Conservation (phyloP, 1,140 invertebrate genomes). For the Hypsibius dujardini region DNA sequence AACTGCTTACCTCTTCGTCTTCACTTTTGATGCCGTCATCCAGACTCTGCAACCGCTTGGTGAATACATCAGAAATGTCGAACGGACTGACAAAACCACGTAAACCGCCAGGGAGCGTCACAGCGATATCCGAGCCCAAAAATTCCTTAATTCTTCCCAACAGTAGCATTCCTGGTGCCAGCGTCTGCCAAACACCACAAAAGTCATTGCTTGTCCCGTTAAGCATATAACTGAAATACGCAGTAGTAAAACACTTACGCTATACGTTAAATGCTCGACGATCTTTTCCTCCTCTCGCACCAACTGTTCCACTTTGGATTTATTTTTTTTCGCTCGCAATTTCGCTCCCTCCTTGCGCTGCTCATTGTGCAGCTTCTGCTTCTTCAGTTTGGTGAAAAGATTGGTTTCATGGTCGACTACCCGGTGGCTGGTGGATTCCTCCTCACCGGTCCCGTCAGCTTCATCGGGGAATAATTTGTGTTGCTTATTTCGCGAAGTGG, state of each 20-base stretch:
- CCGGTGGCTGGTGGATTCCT: not conserved
- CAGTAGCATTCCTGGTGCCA: slow-evolving; percentile 7
- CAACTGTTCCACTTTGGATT: not conserved
- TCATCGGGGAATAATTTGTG: not conserved
- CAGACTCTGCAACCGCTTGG: not conserved
- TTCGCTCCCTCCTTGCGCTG: not conserved
- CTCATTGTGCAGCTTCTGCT: not conserved
- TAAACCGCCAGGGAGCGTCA: slow-evolving; percentile 8
- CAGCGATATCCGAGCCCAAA: slow-evolving; percentile 1
- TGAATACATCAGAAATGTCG: slow-evolving; percentile 2
- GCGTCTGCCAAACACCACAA: not conserved
- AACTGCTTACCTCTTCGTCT: not conserved
- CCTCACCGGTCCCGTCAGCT: not conserved
- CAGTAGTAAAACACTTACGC: not conserved
- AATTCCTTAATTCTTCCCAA: slow-evolving; percentile 13
- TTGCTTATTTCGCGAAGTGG: not conserved
- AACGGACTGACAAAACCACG: slow-evolving; percentile 15
- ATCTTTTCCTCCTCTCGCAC: slow-evolving; percentile 10
- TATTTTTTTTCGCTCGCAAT: not conserved
- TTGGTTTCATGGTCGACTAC: slow-evolving; percentile 8
- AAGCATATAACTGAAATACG: not conserved
- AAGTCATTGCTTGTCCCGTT: not conserved
- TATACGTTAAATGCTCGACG: slow-evolving; percentile 7
- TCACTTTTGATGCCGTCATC: not conserved
- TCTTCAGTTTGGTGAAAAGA: slow-evolving; percentile 12